These are phyloP conservation scores for Sicus ferrugineus DNA, from an alignment of 2,888 invertebrate genomes.

Conservation along the genomic window DNA sequence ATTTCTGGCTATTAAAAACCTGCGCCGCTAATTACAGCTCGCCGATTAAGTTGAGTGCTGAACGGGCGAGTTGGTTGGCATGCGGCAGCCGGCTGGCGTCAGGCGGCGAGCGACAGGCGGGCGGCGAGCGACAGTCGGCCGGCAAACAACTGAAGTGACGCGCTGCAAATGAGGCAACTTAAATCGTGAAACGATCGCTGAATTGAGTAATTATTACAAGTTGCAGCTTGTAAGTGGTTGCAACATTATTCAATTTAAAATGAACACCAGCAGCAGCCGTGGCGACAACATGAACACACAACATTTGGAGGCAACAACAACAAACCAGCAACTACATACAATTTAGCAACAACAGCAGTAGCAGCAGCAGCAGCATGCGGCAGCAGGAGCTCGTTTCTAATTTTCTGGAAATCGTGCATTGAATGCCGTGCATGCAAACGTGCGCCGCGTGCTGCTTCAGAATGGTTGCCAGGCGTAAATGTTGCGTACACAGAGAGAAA, in stretches of 20 bases:
- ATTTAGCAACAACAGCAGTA: neutral
- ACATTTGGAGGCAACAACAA: neutral
- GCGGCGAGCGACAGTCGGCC: too few species aligned
- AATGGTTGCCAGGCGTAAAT: neutral
- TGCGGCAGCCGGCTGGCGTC: too few species aligned
- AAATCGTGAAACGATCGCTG: neutral
- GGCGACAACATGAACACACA: neutral
- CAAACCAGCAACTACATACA: neutral
- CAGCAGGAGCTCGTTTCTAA: neutral
- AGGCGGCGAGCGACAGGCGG: too few species aligned
- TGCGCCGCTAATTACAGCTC: too few species aligned
- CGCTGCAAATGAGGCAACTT: constrained; percentile 5
- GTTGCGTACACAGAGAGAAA: neutral
- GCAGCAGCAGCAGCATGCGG: neutral
- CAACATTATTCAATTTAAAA: constrained; percentile 10
- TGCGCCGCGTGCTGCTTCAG: neutral
- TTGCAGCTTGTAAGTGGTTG: constrained; percentile 1
- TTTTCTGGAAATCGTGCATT: constrained; percentile 1
- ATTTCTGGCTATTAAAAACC: too few species aligned
- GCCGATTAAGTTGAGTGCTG: too few species aligned
- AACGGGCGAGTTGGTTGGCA: too few species aligned
- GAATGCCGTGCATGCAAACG: constrained; percentile 6
- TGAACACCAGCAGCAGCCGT: neutral
- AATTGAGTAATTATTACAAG: constrained; percentile 22
- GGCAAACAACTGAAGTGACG: constrained; percentile 1